phyloP scores from a whole-genome alignment of 1,140 invertebrate genomes.

The Drosophila persimilis region DNA sequence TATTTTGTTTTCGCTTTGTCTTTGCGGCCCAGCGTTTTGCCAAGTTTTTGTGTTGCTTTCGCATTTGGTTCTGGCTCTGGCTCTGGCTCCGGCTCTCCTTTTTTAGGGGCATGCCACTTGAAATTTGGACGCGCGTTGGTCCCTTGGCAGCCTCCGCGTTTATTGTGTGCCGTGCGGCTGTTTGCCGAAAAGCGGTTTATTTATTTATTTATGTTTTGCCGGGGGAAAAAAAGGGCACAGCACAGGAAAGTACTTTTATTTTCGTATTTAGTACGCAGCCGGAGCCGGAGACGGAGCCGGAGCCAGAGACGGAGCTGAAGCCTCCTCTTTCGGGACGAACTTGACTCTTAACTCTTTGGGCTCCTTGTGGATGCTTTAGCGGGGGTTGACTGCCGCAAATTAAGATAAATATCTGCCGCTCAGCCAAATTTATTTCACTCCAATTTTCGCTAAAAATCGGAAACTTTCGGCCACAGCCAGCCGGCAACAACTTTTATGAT shows the following conservation, averaged over 20 bases:
- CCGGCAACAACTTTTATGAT: constrained; percentile 54
- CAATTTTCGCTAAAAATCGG: constrained; percentile 45
- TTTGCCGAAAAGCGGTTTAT: constrained; percentile 71
- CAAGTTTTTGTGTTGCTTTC: constrained; percentile 52
- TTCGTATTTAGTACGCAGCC: constrained; percentile 46
- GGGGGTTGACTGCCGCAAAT: constrained; percentile 47
- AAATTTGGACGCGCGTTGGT: constrained; percentile 47
- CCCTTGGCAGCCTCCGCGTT: constrained; percentile 43
- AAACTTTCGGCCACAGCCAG: constrained; percentile 9
- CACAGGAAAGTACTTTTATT: constrained; percentile 48
- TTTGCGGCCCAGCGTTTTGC: constrained; percentile 31
- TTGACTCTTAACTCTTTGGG: constrained; percentile 71
- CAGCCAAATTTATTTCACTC: constrained; percentile 66
- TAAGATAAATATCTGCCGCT: constrained; percentile 72
- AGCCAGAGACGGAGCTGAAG: too few species aligned
- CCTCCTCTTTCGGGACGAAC: constrained; percentile 12
- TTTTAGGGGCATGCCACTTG: constrained; percentile 42
- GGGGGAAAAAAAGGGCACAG: constrained; percentile 25
- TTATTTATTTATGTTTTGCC: constrained; percentile 69
- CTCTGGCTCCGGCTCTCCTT: constrained; percentile 9
- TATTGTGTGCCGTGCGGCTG: constrained; percentile 45
- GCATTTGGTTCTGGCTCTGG: constrained; percentile 38
- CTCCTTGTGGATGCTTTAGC: not conserved
- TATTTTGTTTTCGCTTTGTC: constrained; percentile 72
- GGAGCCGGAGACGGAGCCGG: not conserved